Evolutionary conservation across 35 echinoderm and acorn worm species (phyloP), one percentile per base, ranked within the genome.

Genomic region (Apostichopus japonicus): DNA sequence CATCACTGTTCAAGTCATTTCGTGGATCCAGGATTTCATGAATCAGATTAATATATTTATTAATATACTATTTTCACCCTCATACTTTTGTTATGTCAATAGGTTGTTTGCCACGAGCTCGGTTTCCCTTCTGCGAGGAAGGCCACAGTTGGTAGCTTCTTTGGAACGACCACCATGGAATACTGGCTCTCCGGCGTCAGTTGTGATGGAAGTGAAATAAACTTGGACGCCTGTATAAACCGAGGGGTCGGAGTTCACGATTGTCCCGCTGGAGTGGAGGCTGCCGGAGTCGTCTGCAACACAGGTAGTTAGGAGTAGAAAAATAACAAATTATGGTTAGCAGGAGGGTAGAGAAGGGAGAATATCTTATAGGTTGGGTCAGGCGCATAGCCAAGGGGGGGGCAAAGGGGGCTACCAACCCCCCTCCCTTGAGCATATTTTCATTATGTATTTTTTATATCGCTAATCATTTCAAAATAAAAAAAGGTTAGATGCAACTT

Each of bases 101-200:
- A 87, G 86, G 86, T 87, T 13, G 86, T 87, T 0, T 87, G 86
- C 63, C 86, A 87, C 58, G 86, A 87, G 61, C 58, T 87, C 24
- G 86, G 86, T 23, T 87, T 87, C 54, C 86, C 21, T 62, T 87
- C 86, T 62, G 86, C 86, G 16, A 62, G 10, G 25, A 13, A 15
- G 16, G 56, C 63, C 21, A 87, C 56, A 14, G 7, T 7, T 13
- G 86, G 86, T 23, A 87, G 63, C 11, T 87, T 24, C 63, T 87
- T 87, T 71, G 56, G 56, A 65, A 24, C 54, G 16, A 23, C n/a
- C 13, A 87, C 13, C 8, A 23, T 44, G 56, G 86, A 87, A 71
- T 87, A 65, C 56, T 87, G 86, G 86, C 63, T 87, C 6, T 62
- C 56, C 0, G 15, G 63, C 16, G 63, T 87, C 25, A 24, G 5